These are phyloP conservation scores for Meganola albula DNA, from an alignment of 2,888 invertebrate species.

Conservation along the genomic window DNA sequence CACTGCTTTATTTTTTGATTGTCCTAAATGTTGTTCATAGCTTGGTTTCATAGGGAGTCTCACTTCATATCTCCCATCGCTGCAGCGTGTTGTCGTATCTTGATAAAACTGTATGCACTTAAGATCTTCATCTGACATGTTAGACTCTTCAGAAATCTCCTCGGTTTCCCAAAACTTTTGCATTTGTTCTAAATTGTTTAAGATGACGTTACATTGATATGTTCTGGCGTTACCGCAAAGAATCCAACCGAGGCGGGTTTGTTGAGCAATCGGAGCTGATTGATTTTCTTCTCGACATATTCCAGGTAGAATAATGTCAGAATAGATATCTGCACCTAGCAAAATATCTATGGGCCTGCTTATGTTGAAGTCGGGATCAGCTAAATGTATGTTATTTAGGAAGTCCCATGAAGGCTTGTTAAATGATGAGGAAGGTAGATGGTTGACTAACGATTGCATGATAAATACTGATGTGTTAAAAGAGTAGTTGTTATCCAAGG, in stretches of 20 bases:
- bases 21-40: neutral
- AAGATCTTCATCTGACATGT: slow-evolving; percentile 1
- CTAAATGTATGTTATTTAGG: slow-evolving; percentile 2
- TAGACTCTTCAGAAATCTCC: neutral
- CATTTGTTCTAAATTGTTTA: slow-evolving; percentile 1
- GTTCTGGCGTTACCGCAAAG: neutral
- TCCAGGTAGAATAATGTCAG: slow-evolving; percentile 1
- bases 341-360: neutral
- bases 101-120: slow-evolving; percentile 1
- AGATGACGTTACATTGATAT: slow-evolving; percentile 1
- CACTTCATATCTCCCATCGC: neutral
- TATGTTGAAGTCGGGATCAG: neutral
- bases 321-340: neutral
- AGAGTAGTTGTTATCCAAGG: neutral
- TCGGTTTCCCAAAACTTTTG: slow-evolving; percentile 5
- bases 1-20: neutral
- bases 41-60: neutral
- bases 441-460: slow-evolving; percentile 2
- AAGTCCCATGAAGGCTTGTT: slow-evolving; percentile 1
- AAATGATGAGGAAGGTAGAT: slow-evolving; percentile 1
- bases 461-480: neutral
- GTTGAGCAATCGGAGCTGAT: neutral
- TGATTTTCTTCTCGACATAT: neutral
- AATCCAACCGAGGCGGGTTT: slow-evolving; percentile 1
- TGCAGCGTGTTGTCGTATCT: slow-evolving; percentile 1